Evolutionary conservation across 1,140 invertebrate species (phyloP), one percentile per base, ranked within the genome.

Genomic region (Onthophagus taurus): DNA sequence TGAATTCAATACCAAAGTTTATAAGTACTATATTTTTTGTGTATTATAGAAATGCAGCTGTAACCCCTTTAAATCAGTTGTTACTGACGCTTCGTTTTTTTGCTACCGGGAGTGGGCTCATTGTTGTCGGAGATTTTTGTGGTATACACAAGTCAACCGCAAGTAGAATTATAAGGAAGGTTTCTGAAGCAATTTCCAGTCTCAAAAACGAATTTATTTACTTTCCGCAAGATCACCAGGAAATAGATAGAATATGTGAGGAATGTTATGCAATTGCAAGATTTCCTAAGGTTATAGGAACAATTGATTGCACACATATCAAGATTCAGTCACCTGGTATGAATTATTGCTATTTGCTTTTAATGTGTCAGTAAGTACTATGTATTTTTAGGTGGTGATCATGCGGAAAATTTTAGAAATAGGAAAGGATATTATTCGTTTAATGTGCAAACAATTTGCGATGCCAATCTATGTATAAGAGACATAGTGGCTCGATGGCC

Each of bases 201-300:
- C 44, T 57, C 7, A 30, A 13, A 4, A 9, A 6, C 11, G 14
- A 29, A 33, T 48, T 31, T 31, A 39, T 44, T 16, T 21, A 44
- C 29, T 37, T 48, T 19, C 60, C 61, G 23, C 23, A 41, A 16
- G 50, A 44, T 21, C 44, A 42, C 47, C 45, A 53, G 31, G 41
- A 54, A 45, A 45, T 53, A 24, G 16, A n/a, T 11, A 29, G 13
- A 43, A 45, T 37, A 30, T 64, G 64, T 54, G n/a, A n/a, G n/a
- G n/a, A n/a, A n/a, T n/a, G n/a, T n/a, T 63, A 53, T 48, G 38
- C 45, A 19, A 59, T 57, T 24, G 54, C 58, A 9, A 16, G 42
- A 38, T 65, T 67, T 49, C 63, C 67, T 18, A 53, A 57, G 46
- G 61, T 65, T 19, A 39, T 66, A 19, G 66, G 64, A 17, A 57